Evolutionary conservation across 2,113 vertebrate species (phyloP).

Genomic region (Nestor notabilis): DNA sequence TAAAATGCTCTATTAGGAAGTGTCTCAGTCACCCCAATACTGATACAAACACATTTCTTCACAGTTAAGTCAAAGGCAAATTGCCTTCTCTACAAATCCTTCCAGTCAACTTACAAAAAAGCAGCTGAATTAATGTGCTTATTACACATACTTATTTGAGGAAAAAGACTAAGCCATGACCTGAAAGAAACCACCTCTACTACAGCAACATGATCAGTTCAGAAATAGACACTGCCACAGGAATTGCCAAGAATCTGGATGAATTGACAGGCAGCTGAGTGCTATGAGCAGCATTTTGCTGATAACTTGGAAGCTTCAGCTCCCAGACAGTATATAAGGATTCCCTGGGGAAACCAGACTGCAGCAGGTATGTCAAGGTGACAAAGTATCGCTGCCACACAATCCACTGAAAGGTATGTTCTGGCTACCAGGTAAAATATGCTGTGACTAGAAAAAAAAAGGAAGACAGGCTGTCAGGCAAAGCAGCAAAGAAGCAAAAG

Average conservation of each 20-base stretch:
- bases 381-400: slow-evolving; percentile 27
- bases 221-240: too few relatives aligned
- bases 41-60: background rate
- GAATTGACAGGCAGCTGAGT: slow-evolving; percentile 7
- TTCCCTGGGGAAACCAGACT: slow-evolving; percentile 16
- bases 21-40: background rate
- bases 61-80: background rate
- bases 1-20: slow-evolving; percentile 12
- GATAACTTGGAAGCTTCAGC: slow-evolving; percentile 14
- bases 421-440: background rate
- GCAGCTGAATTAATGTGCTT: background rate
- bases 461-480: background rate
- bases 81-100: background rate
- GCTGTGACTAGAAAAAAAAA: background rate
- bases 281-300: slow-evolving; percentile 6
- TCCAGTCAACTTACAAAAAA: background rate
- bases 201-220: too few relatives aligned
- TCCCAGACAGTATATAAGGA: background rate
- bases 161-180: background rate
- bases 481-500: background rate
- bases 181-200: too few relatives aligned
- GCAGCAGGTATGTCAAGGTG: slow-evolving; percentile 39
- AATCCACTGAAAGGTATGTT: background rate
- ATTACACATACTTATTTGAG: background rate
- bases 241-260: slow-evolving; percentile 7